Evolutionary conservation across 2,888 invertebrate species (phyloP), one percentile per base, ranked within the genome.

Genomic region (Plutella xylostella): DNA sequence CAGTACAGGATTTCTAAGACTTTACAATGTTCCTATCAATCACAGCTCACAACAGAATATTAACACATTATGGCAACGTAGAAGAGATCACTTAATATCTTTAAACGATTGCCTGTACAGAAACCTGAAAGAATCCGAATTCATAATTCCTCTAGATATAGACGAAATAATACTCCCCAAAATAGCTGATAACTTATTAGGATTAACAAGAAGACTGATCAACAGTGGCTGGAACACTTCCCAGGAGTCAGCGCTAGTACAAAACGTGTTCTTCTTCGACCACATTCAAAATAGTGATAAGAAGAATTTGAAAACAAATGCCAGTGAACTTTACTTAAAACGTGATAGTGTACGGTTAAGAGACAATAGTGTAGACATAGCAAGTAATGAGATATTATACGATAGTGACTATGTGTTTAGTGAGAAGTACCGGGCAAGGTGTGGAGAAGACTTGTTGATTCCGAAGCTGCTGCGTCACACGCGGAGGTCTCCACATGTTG

Each of bases 21-120:
- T 86, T 51, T 82, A 82, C 45, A 68, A 77, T 53, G 76, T 88
- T 61, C 85, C 86, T 58, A 75, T 87, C 63, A 87, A 87, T 45
- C 49, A 68, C 69, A 75, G 69, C 47, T 55, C 59, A 31, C 57
- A 64, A 21, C 65, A 72, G 56, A 65, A 72, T 48, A n/a, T n/a
- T n/a, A n/a, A n/a, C n/a, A n/a, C n/a, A n/a, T 59, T 85, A 28
- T 92, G 91, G 87, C 90, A 91, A 62, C 61, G 78, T 33, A 88
- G 91, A 58, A 80, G 92, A 55, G 87, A 91, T 70, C 92, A 92
- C 63, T 73, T 92, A 25, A 84, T 92, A 50, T 88, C 91, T 0
- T 92, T 92, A 67, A 92, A 92, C 65, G 91, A 92, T 65, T 92
- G 92, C 61, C 85, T 92, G 48, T 92, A 92, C 65, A 86, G 90